Evolutionary conservation across 2,797 vertebrate genomes (phyloP), one percentile per base, ranked within the genome.

Genomic region (Bucorvus abyssinicus): DNA sequence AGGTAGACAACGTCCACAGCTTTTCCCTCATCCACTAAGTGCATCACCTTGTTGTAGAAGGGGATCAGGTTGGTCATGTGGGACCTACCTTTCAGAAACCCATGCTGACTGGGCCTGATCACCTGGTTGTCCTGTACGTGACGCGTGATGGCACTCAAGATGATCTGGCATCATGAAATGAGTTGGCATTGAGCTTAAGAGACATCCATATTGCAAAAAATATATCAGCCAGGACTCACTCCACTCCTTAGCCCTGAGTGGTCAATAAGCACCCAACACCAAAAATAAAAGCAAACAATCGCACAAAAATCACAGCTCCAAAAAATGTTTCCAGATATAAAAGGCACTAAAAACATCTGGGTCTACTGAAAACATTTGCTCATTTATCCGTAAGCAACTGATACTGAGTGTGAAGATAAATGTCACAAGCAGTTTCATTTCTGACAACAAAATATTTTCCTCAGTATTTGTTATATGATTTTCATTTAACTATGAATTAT

Each of bases 181-280:
- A 87, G 29, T 11, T 56, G 24, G 7, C 30, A 83, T 0, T 40
- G 27, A 78, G 19, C 9, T 87, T 89, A n/a, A 57, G 38, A 70
- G 16, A 49, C 9, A 56, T 32, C 67, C 26, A 42, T 45, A 26
- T 9, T 32, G 29, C 30, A 87, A 87, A 53, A 53, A 34, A 59
- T 1, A 0, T 21, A 32, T 47, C 38, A 76, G 9, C 29, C 4
- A 4, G 17, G 24, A 80, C 23, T 64, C 23, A 32, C 4, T 3
- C 14, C 10, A 26, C 11, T 75, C 32, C 30, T 73, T 89, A 63
- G 15, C n/a, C 32, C 55, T 34, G 38, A 67, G 21, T 26, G 34
- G 22, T 59, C 44, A 74, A 7, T 14, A 27, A 92, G 84, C 44
- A 77, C 14, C 30, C 4, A 67, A 34, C 15, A 65, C 5, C 30